Conservation (phyloP, 1,140 invertebrate genomes). For the Diabrotica virgifera region DNA sequence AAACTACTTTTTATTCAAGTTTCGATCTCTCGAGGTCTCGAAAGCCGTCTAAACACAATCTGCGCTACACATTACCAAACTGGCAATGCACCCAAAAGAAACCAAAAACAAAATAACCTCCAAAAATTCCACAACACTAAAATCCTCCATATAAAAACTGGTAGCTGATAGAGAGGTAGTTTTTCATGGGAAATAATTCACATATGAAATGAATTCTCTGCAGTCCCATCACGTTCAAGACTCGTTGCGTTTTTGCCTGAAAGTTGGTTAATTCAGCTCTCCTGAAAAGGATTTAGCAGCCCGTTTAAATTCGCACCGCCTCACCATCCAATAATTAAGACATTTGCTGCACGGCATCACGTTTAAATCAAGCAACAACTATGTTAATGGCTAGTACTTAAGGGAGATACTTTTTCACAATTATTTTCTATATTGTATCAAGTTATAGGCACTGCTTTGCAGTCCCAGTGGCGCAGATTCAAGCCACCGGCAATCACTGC, state of each 20-base stretch:
- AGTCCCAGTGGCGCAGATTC: neutral
- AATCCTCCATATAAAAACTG: conserved; percentile 31
- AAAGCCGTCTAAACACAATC: neutral
- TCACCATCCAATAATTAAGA: conserved; percentile 46
- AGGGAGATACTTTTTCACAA: conserved; percentile 39
- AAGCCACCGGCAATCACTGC: no score
- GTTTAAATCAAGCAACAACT: conserved; percentile 47
- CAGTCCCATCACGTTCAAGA: conserved; percentile 44
- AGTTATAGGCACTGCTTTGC: conserved; percentile 17
- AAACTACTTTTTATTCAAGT: neutral
- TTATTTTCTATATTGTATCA: conserved; percentile 38
- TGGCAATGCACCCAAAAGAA: conserved; percentile 22
- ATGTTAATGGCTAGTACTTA: conserved; percentile 45
- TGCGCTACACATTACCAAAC: conserved; percentile 22
- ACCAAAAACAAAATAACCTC: conserved; percentile 24
- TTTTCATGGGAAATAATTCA: conserved; percentile 43
- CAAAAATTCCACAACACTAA: conserved; percentile 38
- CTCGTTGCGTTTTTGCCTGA: conserved; percentile 37
- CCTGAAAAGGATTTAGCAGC: conserved; percentile 47
- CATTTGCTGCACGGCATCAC: conserved; percentile 46
- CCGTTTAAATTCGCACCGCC: conserved; percentile 47
- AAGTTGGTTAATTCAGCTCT: conserved; percentile 34
- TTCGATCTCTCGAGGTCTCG: neutral
- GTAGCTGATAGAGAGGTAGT: conserved; percentile 32
- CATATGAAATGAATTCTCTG: conserved; percentile 35